These are phyloP conservation scores for Poeciliopsis turrubarensis DNA, from an alignment of 2,113 vertebrate genomes.

Conservation along the genomic window DNA sequence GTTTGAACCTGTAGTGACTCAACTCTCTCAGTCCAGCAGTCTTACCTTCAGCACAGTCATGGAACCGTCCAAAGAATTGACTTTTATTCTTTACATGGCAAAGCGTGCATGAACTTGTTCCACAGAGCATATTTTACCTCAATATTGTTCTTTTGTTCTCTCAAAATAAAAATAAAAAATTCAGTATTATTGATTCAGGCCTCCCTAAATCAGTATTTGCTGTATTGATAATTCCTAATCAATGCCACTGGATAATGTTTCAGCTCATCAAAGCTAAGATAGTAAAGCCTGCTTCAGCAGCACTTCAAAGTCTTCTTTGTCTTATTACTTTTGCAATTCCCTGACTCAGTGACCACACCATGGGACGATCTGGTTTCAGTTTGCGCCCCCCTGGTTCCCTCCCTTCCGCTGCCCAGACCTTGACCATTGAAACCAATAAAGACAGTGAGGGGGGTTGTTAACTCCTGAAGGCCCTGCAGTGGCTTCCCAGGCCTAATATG, in stretches of 20 bases:
- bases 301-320: too few relatives aligned
- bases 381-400: neutral
- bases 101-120: neutral
- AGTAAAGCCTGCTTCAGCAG: too few relatives aligned
- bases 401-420: neutral
- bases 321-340: neutral
- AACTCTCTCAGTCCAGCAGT: neutral
- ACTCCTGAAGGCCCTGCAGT: constrained; percentile 19
- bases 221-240: neutral
- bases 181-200: too few relatives aligned
- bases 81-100: neutral
- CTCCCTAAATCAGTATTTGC: too few relatives aligned
- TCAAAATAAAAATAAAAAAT: neutral
- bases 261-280: neutral
- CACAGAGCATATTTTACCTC: neutral
- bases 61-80: neutral
- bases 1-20: constrained; percentile 1
- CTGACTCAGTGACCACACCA: neutral
- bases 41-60: neutral
- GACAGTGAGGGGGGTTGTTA: constrained; percentile 83
- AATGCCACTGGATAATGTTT: neutral
- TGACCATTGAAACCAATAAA: constrained; percentile 64
- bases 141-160: constrained; percentile 2
- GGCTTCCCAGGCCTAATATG: constrained; percentile 19
- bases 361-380: neutral